Evolutionary conservation across 2,113 vertebrate genomes (phyloP).

Genomic region (Ammospiza caudacuta): DNA sequence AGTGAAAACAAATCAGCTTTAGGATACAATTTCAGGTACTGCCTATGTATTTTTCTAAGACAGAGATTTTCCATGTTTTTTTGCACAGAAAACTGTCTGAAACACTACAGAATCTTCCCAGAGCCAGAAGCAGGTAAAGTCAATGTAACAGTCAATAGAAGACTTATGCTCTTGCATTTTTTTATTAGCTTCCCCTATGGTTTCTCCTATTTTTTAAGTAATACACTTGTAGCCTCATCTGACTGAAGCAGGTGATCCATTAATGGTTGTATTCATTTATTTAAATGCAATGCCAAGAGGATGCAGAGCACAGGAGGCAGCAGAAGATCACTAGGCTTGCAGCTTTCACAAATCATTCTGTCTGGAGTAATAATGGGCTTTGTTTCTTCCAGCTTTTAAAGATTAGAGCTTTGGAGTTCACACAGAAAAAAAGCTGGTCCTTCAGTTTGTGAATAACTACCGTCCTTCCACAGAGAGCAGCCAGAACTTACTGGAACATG

Average conservation of each 20-base stretch:
- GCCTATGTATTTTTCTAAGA: background rate
- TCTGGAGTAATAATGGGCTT: background rate
- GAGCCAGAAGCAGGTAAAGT: background rate
- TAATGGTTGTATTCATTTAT: slow-evolving; percentile 1
- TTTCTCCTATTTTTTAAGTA: background rate
- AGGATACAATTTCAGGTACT: background rate
- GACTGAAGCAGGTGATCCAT: background rate
- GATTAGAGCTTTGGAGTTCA: background rate
- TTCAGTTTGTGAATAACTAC: background rate
- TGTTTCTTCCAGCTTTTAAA: slow-evolving; percentile 5
- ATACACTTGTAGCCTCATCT: background rate
- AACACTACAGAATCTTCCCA: background rate
- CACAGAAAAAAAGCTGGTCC: background rate
- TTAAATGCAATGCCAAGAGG: background rate
- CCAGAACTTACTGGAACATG: background rate
- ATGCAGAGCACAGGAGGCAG: background rate
- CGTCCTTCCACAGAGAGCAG: background rate
- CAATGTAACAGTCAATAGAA: background rate
- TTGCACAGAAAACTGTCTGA: background rate
- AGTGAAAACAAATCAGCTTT: background rate
- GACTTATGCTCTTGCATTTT: background rate
- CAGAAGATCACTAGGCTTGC: background rate
- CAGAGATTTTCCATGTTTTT: background rate
- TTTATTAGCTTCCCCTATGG: background rate
- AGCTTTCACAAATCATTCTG: background rate